Evolutionary conservation across 1,140 invertebrate genomes (phyloP), one percentile per base, ranked within the genome.

Genomic region (Brachionus koreanus): DNA sequence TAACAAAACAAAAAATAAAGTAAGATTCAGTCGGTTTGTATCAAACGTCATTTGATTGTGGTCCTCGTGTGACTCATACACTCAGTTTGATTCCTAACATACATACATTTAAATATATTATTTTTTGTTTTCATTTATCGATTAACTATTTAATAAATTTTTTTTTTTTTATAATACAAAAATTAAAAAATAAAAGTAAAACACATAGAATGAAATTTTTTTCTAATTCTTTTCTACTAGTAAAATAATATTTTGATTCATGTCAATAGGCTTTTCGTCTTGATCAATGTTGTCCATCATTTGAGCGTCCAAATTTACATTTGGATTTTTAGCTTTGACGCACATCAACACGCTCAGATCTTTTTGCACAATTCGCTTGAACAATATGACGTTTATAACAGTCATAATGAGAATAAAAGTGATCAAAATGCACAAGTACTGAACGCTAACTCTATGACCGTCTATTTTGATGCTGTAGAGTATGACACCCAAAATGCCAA

Each of bases 361-460:
- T 33, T 65, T 57, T 23, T 42, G 25, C 5, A 61, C 12, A 35
- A 79, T 63, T 0, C 76, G 19, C 76, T 79, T 79, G 76, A 79
- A 79, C 19, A 79, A 65, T n/a, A 79, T 61, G 1, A 79, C 35
- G 25, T 79, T 79, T n/a, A 79, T 79, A 7, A 79, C 57, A 6
- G 49, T 25, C 76, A 79, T 79, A 1, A 79, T 29, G 0, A 57
- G 7, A 9, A 43, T 23, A 42, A 39, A 57, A 12, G 37, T 35
- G 5, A 79, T 2, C 33, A 79, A 42, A 25, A 79, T 61, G 23
- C 35, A 39, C 39, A 79, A 65, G 57, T 79, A 79, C 6, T 37
- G 35, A 6, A 13, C n/a, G 9, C 46, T 79, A 3, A 79, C 61
- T 29, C 76, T 23, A 25, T 79, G 76, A 5, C 76, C 76, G 57